A percentile compares a stretch with the other conserved stretches of the same genome.
These are phyloP conservation scores for Acyrthosiphon pisum DNA, from an alignment of 1,140 invertebrate species.

Conservation along the genomic window DNA sequence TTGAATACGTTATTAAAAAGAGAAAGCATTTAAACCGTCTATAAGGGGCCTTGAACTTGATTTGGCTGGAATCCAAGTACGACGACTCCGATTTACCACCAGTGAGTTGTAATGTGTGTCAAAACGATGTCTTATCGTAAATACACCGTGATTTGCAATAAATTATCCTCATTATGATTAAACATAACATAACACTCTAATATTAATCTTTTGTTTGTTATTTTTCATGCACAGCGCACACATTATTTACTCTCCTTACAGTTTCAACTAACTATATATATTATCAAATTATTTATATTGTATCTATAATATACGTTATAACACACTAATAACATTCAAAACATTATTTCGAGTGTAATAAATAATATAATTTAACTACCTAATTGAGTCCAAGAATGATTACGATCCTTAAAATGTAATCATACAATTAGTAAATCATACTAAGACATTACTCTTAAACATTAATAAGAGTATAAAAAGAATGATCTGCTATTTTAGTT, in stretches of 20 bases:
- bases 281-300: not conserved
- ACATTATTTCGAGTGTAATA: not conserved
- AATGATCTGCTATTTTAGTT: not conserved
- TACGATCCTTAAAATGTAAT: not conserved
- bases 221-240: not conserved
- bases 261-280: not conserved
- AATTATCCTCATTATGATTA: not conserved
- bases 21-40: not conserved
- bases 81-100: not conserved
- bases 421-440: not conserved
- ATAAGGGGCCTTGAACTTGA: constrained; percentile 42
- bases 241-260: not conserved
- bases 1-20: not conserved
- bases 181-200: not conserved
- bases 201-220: not conserved
- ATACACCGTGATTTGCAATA: not conserved
- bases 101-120: not conserved
- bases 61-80: constrained; percentile 10
- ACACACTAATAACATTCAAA: not conserved
- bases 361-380: not conserved
- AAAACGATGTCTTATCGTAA: constrained; percentile 17
- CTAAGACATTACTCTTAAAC: not conserved
- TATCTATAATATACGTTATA: not conserved
- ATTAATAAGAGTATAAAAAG: not conserved
- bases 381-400: not conserved